phyloP scores from a whole-genome alignment of 2,113 vertebrate species.

The Petrocephalus microphthalmus region DNA sequence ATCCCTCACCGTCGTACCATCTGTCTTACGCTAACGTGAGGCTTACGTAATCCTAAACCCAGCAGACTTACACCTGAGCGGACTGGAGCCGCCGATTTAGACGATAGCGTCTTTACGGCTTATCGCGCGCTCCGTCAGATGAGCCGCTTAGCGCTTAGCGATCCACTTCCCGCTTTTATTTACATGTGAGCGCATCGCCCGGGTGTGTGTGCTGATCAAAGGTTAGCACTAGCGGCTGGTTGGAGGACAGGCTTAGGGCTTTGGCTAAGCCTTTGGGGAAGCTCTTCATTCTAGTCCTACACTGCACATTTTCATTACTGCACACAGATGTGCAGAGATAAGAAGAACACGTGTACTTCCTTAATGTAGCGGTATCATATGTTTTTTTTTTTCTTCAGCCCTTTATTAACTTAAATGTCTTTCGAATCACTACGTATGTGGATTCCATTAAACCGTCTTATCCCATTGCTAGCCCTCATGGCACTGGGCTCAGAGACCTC shows the following conservation, averaged over 20 bases:
- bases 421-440: neutral
- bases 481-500: neutral
- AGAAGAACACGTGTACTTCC: neutral
- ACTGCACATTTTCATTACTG: neutral
- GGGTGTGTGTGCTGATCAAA: neutral
- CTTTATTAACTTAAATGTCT: neutral
- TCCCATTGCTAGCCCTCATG: neutral
- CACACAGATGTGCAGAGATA: neutral
- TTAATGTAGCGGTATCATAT: neutral
- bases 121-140: neutral
- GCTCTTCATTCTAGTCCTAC: neutral
- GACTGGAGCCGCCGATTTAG: neutral
- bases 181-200: neutral
- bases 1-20: neutral
- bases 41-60: neutral
- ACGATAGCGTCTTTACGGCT: neutral
- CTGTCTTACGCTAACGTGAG: neutral
- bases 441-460: neutral
- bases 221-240: neutral
- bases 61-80: neutral
- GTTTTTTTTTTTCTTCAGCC: neutral
- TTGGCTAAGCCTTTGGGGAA: neutral
- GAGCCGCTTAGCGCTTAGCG: neutral
- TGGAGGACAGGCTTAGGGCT: neutral
- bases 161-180: neutral